Conservation (phyloP, 2,113 vertebrate genomes). For the Lagopus leucura region DNA sequence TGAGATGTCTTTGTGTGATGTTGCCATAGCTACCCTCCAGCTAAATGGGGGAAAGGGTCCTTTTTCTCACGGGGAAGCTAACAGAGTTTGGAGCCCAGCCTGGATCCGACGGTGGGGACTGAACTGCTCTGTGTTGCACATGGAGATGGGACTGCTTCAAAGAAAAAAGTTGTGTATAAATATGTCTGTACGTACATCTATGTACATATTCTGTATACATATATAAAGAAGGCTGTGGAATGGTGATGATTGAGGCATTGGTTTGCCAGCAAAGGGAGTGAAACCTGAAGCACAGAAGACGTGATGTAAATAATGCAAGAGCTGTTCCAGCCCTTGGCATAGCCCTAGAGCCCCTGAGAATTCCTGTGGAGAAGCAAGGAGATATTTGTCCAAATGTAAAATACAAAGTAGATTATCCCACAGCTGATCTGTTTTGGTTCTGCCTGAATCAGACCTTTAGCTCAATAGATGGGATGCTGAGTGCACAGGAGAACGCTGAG, state of each 20-base stretch:
- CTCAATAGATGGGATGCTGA: neutral
- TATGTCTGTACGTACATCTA: neutral
- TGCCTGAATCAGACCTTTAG: rapidly evolving
- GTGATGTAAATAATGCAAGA: neutral
- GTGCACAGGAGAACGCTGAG: rapidly evolving
- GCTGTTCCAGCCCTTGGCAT: neutral
- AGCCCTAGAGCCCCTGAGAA: neutral
- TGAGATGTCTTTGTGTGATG: slow-evolving; percentile 60
- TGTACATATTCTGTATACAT: too few relatives aligned
- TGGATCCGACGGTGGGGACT: neutral
- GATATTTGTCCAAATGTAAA: neutral
- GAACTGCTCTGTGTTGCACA: neutral
- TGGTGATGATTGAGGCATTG: neutral
- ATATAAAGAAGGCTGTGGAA: neutral
- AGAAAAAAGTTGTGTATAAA: neutral
- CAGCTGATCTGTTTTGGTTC: neutral
- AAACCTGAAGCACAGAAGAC: neutral
- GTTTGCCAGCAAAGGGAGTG: neutral
- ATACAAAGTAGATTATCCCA: neutral
- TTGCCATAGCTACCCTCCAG: slow-evolving; percentile 67
- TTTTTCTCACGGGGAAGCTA: slow-evolving; percentile 64
- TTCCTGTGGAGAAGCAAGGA: neutral
- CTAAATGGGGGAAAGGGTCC: slow-evolving; percentile 60
- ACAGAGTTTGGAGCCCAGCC: slow-evolving; percentile 49
- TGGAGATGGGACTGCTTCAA: neutral